These are phyloP conservation scores for Thecocarcelia acutangulata DNA, from an alignment of 2,888 invertebrate species.

Conservation along the genomic window DNA sequence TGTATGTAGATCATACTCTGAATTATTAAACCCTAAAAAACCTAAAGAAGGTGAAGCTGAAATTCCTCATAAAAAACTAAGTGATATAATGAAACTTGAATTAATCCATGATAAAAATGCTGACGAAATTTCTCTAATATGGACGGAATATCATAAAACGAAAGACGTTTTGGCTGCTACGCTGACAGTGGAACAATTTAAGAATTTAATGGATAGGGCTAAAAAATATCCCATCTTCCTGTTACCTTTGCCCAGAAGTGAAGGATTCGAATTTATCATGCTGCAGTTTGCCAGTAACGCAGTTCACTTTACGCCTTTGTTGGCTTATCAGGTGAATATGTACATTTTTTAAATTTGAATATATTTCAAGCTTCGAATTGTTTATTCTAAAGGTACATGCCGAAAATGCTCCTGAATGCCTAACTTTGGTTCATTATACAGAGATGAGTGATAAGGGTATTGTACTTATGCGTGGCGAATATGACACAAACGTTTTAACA, in stretches of 20 bases:
- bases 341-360: not conserved
- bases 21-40: constrained; percentile 85
- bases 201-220: constrained; percentile 84
- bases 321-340: constrained; percentile 88
- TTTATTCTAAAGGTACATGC: constrained; percentile 85
- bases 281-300: constrained; percentile 87
- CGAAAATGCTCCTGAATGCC: constrained; percentile 93
- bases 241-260: constrained; percentile 89
- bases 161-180: constrained; percentile 90
- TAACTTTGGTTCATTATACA: constrained; percentile 89
- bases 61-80: constrained; percentile 83
- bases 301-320: constrained; percentile 91
- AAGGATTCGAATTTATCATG: constrained; percentile 93
- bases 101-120: constrained; percentile 87
- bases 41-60: constrained; percentile 75
- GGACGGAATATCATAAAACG: constrained; percentile 90
- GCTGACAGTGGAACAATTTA: constrained; percentile 85
- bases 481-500: constrained; percentile 88
- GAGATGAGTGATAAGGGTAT: constrained; percentile 88
- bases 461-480: constrained; percentile 93
- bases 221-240: constrained; percentile 87
- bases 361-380: not conserved
- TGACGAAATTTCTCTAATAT: constrained; percentile 88
- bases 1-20: constrained; percentile 86
- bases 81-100: constrained; percentile 89